phyloP scores from a whole-genome alignment of 2,797 vertebrate species.

The Pseudomugil gertrudae region DNA sequence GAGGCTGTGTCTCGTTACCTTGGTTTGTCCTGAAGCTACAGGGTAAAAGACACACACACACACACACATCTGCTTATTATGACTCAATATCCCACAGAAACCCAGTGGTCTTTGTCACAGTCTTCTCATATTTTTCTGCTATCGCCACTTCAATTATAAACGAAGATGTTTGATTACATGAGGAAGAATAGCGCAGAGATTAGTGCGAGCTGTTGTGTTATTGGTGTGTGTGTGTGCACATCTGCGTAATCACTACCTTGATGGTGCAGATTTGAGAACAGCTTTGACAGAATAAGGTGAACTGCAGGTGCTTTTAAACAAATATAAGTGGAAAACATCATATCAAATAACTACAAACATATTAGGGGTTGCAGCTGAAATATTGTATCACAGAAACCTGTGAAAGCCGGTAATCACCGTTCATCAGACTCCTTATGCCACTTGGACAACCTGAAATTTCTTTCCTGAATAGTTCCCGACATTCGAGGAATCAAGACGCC shows the following conservation, averaged over 20 bases:
- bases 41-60: slow-evolving; percentile 2
- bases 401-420: slow-evolving; percentile 30
- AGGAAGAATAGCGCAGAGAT: slow-evolving; percentile 65
- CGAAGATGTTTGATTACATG: slow-evolving; percentile 68
- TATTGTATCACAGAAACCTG: slow-evolving; percentile 34
- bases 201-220: slow-evolving; percentile 27
- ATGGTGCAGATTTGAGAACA: slow-evolving; percentile 56
- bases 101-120: slow-evolving; percentile 46
- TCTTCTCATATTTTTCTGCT: slow-evolving; percentile 56
- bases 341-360: slow-evolving; percentile 16
- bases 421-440: slow-evolving; percentile 44
- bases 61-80: slow-evolving; percentile 3
- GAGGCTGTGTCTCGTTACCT: slow-evolving; percentile 30
- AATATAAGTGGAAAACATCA: slow-evolving; percentile 47
- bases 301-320: slow-evolving; percentile 53
- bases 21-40: slow-evolving; percentile 16
- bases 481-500: slow-evolving; percentile 53
- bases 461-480: slow-evolving; percentile 39
- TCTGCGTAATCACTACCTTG: slow-evolving; percentile 57
- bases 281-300: slow-evolving; percentile 33
- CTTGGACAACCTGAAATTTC: slow-evolving; percentile 44
- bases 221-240: slow-evolving; percentile 12
- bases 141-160: slow-evolving; percentile 69
- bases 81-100: slow-evolving; percentile 38
- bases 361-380: slow-evolving; percentile 24